phyloP scores from a whole-genome alignment of 2,113 vertebrate genomes.

The Sprattus sprattus region DNA sequence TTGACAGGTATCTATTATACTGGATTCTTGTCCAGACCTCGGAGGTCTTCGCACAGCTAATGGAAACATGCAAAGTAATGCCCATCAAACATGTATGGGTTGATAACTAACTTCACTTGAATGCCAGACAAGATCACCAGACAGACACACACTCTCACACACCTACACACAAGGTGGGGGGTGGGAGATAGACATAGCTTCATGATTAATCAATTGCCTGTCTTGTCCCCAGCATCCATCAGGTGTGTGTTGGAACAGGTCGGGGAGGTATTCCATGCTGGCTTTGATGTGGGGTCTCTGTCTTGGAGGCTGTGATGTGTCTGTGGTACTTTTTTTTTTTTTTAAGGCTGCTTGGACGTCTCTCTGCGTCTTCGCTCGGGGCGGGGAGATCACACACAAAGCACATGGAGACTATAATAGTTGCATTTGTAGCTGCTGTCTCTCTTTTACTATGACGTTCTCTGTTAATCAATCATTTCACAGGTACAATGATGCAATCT shows the following conservation, averaged over 20 bases:
- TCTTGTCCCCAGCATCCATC: conserved; percentile 31
- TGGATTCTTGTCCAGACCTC: conserved; percentile 73
- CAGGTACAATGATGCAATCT: neutral
- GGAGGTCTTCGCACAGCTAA: conserved; percentile 74
- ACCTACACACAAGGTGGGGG: conserved; percentile 45
- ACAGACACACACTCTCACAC: neutral
- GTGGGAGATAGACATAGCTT: conserved; percentile 18
- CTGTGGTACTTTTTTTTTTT: conserved; percentile 28
- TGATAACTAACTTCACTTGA: neutral
- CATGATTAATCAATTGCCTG: conserved; percentile 42
- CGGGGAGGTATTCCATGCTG: conserved; percentile 31
- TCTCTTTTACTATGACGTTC: conserved; percentile 47
- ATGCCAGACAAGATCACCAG: conserved; percentile 1
- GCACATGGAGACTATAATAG: conserved; percentile 60
- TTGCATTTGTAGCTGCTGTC: conserved; percentile 57
- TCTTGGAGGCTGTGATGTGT: conserved; percentile 32
- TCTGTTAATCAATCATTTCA: neutral
- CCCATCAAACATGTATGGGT: conserved; percentile 29
- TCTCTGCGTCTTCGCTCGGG: conserved; percentile 15
- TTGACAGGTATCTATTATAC: conserved; percentile 95
- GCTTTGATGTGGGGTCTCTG: conserved; percentile 51
- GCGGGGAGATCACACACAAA: conserved; percentile 57
- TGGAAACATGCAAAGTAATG: conserved; percentile 65
- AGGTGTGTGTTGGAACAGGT: conserved; percentile 49
- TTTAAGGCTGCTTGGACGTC: conserved; percentile 32